Conservation (phyloP, 2,113 vertebrate species). For the Connochaetes taurinus region DNA sequence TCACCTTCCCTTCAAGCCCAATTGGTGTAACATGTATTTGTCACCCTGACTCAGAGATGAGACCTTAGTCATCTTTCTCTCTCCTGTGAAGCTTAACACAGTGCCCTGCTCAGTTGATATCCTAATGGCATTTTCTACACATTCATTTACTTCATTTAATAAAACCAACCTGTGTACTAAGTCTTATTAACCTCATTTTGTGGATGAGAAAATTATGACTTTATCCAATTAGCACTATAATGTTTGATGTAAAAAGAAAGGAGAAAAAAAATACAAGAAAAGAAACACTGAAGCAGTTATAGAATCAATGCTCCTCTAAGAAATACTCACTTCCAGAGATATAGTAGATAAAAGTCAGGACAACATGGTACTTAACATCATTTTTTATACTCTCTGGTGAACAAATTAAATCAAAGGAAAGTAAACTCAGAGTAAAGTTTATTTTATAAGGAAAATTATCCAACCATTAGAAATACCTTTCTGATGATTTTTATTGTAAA, state of each 20-base stretch:
- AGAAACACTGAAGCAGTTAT: neutral
- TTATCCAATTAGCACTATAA: neutral
- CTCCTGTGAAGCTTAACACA: neutral
- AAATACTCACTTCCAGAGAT: neutral
- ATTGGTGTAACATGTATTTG: neutral
- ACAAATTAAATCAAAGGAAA: neutral
- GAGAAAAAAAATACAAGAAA: neutral
- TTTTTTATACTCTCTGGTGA: neutral
- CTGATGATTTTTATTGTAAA: neutral
- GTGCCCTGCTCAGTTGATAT: neutral
- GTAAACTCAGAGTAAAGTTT: neutral
- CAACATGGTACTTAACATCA: neutral
- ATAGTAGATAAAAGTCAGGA: neutral
- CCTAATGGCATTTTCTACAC: neutral
- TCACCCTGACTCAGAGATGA: neutral
- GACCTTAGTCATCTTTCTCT: neutral
- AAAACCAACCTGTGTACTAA: neutral
- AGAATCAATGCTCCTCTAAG: neutral
- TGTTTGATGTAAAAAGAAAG: neutral
- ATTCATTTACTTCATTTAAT: neutral
- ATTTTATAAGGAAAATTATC: neutral
- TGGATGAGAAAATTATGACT: neutral
- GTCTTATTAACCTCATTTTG: neutral
- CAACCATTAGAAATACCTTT: neutral
- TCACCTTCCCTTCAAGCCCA: conserved; percentile 1